Evolutionary conservation across 2,888 invertebrate genomes (phyloP).

Genomic region (Philereme vetulata): DNA sequence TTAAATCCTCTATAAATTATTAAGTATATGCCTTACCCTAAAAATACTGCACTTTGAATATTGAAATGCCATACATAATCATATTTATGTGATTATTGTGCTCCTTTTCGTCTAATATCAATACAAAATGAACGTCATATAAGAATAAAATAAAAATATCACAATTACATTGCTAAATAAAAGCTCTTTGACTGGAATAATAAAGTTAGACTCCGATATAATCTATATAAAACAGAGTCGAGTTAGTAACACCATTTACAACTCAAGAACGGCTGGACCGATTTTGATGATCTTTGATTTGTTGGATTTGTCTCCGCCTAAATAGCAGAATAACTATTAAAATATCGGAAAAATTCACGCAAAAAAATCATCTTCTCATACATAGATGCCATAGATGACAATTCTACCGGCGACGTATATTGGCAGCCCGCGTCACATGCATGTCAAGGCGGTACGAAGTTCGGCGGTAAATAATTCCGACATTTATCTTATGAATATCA

Average conservation of each 20-base stretch:
- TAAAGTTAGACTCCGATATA: constrained; percentile 5
- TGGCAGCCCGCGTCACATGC: no score
- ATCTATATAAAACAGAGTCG: not conserved
- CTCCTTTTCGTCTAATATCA: constrained; percentile 27
- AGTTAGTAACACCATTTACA: no score
- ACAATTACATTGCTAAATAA: constrained; percentile 55
- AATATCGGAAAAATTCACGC: no score
- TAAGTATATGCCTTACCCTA: constrained; percentile 25
- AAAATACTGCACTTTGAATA: constrained; percentile 30
- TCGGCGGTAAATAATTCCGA: not conserved
- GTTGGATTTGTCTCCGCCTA: no score
- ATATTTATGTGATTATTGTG: constrained; percentile 30
- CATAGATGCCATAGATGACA: no score
- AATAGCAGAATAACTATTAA: no score
- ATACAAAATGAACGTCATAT: constrained; percentile 41
- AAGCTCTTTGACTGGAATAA: constrained; percentile 55
- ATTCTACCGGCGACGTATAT: no score
- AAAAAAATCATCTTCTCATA: no score
- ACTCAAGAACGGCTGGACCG: no score
- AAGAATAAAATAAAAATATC: constrained; percentile 54
- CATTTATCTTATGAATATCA: constrained; percentile 32
- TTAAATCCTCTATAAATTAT: constrained; percentile 26
- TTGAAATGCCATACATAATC: constrained; percentile 17
- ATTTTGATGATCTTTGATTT: no score
- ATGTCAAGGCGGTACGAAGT: no score